Evolutionary conservation across 1,140 invertebrate species (phyloP).

Genomic region (Nixonia krombeini): DNA sequence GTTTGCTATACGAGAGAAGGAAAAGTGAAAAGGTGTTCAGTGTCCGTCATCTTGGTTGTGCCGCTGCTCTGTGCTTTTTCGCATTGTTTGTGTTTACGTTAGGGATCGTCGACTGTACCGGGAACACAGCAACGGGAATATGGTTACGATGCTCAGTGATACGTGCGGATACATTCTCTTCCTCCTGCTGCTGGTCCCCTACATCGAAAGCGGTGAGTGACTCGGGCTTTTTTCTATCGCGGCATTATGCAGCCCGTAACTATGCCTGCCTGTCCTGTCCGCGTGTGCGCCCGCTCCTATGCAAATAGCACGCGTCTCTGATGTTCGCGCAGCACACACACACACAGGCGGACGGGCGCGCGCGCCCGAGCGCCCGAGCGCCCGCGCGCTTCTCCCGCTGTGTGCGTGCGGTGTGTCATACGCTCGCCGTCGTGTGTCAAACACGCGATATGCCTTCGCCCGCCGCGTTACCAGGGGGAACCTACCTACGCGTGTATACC

Average conservation of each 20-base stretch:
- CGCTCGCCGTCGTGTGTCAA: not conserved
- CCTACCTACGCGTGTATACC: not conserved
- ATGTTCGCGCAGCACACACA: no score
- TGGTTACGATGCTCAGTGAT: slow-evolving; percentile 68
- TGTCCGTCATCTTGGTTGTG: not conserved
- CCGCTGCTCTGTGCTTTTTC: slow-evolving; percentile 1
- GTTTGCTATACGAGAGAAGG: not conserved
- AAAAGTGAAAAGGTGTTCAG: no score
- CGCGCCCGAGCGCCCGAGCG: not conserved
- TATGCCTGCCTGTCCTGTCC: no score
- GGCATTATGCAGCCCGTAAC: no score
- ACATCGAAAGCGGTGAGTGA: slow-evolving; percentile 72
- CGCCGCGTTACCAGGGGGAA: slow-evolving; percentile 1
- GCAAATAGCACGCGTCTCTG: no score
- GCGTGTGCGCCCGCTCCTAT: not conserved
- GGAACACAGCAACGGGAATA: no score
- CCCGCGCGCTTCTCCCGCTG: not conserved
- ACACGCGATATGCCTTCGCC: not conserved
- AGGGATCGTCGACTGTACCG: slow-evolving; percentile 17
- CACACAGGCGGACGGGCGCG: not conserved
- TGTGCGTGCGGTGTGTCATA: no score
- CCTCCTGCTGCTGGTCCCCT: slow-evolving; percentile 67
- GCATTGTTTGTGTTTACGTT: slow-evolving; percentile 30
- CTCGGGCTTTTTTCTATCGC: slow-evolving; percentile 15
- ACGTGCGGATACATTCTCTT: slow-evolving; percentile 67